Base-by-base conservation (phyloP, 2,888 invertebrate genomes). In the Synergus laeviventris region DNA sequence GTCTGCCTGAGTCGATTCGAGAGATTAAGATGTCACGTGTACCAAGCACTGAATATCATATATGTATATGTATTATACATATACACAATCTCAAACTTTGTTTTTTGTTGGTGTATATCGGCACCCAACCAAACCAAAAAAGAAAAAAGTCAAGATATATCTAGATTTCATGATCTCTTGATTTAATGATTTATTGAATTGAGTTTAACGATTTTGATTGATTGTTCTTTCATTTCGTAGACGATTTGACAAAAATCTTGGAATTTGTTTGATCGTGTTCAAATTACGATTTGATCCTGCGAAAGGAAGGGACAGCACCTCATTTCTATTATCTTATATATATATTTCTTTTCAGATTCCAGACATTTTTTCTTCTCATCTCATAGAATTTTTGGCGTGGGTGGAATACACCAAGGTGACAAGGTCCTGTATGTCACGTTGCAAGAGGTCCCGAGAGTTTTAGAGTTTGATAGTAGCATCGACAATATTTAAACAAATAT, bases 1-100 rank as follows among this genome's bases (percentile, higher is more conserved):
- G 82, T 83, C 83, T 81, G 81, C 80, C 79, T 80, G 81, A 78
- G 81, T 66, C 70, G 80, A 81, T 79, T 81, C 81, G 56, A 75
- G 79, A 87, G 86, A 88, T 87, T 88, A 86, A 88, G 86, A 88
- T 87, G 87, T 87, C 86, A 86, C 86, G 85, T 83, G 84, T 85
- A 83, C 82, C 81, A 62, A 38, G 38, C 9, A 36, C 1, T 38
- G 36, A 61, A 61, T 61, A 61, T 16, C 14, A 61, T 61, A 60
- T 39, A 39, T 11, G 11, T 31, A 76, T 18, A 7, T 11, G 39
- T 7, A 38, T 24, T 24, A 31, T 31, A 5, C 7, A 5, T 31
- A 31, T 31, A 31, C 4, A 31, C 31, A 5, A 31, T 56, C 59
- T 1, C 24, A 24, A 18, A 56, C 56, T 56, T 31, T 61, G 18